Conservation (phyloP, 2,888 invertebrate species). For the Priocnemis perturbator region DNA sequence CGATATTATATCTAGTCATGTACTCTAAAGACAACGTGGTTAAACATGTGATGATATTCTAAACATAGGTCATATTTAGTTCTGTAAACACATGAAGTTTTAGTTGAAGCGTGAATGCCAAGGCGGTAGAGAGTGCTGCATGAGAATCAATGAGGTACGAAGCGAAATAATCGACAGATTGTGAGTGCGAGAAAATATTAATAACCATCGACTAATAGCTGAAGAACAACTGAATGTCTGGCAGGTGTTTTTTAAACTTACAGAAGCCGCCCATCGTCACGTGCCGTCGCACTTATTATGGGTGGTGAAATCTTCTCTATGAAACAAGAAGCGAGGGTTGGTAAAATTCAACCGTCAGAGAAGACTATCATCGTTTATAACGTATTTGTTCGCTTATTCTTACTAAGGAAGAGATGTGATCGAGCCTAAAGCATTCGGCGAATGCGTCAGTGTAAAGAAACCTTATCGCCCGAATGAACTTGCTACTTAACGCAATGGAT, state of each 20-base stretch:
- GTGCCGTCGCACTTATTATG: slow-evolving; percentile 67
- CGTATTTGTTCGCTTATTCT: too few species aligned
- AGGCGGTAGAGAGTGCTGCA: slow-evolving; percentile 45
- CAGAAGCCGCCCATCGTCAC: slow-evolving; percentile 68
- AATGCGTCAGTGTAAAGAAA: slow-evolving; percentile 7
- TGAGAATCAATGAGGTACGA: slow-evolving; percentile 41
- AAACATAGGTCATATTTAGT: slow-evolving; percentile 37
- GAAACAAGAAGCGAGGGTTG: slow-evolving; percentile 67
- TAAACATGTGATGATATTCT: slow-evolving; percentile 43
- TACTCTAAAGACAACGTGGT: slow-evolving; percentile 63
- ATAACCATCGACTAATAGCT: slow-evolving; percentile 38
- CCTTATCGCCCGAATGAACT: too few species aligned
- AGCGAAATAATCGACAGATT: slow-evolving; percentile 48
- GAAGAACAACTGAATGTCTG: slow-evolving; percentile 50
- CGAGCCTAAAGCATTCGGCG: too few species aligned
- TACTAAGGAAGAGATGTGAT: too few species aligned
- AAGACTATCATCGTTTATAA: neutral
- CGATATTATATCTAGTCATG: slow-evolving; percentile 3
- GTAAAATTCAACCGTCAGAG: slow-evolving; percentile 44
- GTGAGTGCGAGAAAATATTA: slow-evolving; percentile 45
- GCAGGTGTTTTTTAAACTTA: slow-evolving; percentile 67
- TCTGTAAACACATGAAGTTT: slow-evolving; percentile 51
- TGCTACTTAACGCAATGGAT: too few species aligned
- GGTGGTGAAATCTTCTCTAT: slow-evolving; percentile 72
- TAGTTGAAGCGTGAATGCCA: slow-evolving; percentile 61